Evolutionary conservation across 2,113 vertebrate species (phyloP).

Genomic region (Oxyura jamaicensis): DNA sequence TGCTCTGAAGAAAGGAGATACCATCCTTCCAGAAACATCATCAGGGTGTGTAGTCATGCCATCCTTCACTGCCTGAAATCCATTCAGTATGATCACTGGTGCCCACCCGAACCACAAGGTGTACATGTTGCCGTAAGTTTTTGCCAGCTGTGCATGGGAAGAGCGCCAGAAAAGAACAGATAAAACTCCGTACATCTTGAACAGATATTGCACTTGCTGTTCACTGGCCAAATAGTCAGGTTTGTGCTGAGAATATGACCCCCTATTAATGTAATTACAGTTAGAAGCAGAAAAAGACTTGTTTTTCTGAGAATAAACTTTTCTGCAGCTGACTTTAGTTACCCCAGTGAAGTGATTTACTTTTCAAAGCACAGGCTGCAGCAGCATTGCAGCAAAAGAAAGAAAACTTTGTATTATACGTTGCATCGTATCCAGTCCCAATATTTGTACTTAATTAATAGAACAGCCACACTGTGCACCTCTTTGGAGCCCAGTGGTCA

Average conservation of each 20-base stretch:
- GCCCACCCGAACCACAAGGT: conserved; percentile 52
- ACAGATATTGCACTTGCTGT: background rate
- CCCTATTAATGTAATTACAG: background rate
- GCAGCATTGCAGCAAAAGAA: background rate
- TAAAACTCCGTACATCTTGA: background rate
- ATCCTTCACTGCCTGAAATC: conserved; percentile 61
- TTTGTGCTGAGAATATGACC: background rate
- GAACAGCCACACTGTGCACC: background rate
- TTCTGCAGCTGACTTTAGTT: background rate
- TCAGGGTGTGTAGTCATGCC: conserved; percentile 55
- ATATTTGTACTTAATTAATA: fast-evolving
- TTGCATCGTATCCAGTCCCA: background rate
- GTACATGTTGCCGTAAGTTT: conserved; percentile 47
- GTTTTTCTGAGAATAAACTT: background rate
- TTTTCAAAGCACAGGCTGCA: background rate
- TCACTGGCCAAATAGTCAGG: background rate
- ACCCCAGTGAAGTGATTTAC: background rate
- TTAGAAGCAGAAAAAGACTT: background rate
- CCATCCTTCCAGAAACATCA: conserved; percentile 42
- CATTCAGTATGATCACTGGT: conserved; percentile 46
- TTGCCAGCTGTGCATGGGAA: conserved; percentile 41
- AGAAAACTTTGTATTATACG: background rate
- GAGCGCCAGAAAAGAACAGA: background rate
- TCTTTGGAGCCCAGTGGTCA: background rate
- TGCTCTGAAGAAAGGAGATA: conserved; percentile 41